Conservation (phyloP, 1,140 invertebrate genomes). For the Phymastichus coffea region DNA sequence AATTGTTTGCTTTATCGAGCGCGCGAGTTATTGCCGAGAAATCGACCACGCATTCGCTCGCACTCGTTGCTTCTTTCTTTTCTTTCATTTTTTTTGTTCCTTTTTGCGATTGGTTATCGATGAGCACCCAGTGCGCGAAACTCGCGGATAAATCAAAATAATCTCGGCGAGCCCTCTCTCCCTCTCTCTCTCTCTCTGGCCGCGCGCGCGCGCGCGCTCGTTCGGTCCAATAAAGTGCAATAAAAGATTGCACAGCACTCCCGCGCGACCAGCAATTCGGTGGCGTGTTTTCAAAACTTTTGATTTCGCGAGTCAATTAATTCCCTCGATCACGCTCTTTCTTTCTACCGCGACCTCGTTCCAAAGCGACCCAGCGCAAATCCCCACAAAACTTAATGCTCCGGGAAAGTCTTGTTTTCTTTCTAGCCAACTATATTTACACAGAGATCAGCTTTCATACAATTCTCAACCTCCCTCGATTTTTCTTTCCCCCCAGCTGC, state of each 20-base stretch:
- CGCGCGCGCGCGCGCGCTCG: too few relatives aligned
- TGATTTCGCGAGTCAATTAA: background rate
- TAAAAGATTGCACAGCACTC: background rate
- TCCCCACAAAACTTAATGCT: too few relatives aligned
- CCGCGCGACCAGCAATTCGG: background rate
- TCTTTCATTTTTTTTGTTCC: background rate
- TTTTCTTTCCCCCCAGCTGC: too few relatives aligned
- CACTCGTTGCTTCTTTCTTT: background rate
- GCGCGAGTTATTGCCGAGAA: background rate
- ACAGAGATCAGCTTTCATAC: too few relatives aligned
- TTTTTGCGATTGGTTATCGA: background rate
- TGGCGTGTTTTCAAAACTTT: background rate
- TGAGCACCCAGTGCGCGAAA: background rate
- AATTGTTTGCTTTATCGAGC: constrained; percentile 14
- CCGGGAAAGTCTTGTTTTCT: too few relatives aligned
- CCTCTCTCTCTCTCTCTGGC: too few relatives aligned
- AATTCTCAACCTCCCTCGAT: too few relatives aligned
- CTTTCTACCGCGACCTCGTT: too few relatives aligned
- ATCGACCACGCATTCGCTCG: background rate
- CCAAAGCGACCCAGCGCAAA: too few relatives aligned
- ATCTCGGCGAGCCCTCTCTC: too few relatives aligned
- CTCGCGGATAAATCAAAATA: background rate
- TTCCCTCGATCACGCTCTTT: too few relatives aligned
- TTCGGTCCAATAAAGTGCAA: background rate
- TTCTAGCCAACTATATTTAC: too few relatives aligned